Percentiles rank a stretch among this genome's conserved stretches.
Conservation (phyloP, 2,797 vertebrate genomes). For the Sebastes elongatus region DNA sequence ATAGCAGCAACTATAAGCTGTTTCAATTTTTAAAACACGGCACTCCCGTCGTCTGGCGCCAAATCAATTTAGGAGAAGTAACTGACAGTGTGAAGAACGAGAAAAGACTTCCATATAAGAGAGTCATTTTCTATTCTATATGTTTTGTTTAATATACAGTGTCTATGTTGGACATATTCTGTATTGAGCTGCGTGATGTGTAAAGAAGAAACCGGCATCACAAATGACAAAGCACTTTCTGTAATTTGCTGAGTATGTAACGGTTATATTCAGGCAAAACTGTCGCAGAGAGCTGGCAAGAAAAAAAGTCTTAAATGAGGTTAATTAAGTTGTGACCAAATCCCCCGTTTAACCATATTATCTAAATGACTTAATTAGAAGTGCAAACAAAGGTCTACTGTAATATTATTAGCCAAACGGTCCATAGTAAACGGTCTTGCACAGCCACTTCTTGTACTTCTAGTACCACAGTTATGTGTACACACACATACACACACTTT, state of each 20-base stretch:
- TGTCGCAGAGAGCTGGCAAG: neutral
- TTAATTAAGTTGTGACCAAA: neutral
- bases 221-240: neutral
- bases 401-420: neutral
- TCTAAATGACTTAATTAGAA: constrained; percentile 1
- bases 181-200: neutral
- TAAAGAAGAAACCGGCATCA: neutral
- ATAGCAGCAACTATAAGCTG: constrained; percentile 24
- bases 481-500: neutral
- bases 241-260: neutral
- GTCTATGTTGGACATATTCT: neutral
- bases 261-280: neutral
- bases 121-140: neutral
- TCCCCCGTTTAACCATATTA: neutral
- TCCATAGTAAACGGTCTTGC: neutral
- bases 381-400: neutral
- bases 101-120: neutral
- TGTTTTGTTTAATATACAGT: neutral
- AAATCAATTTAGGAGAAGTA: neutral
- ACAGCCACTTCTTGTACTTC: neutral
- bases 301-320: neutral
- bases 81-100: neutral
- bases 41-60: neutral
- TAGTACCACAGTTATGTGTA: neutral
- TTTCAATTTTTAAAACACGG: constrained; percentile 25